Evolutionary conservation across 2,113 vertebrate species (phyloP).

Genomic region (Psephotus haematonotus): DNA sequence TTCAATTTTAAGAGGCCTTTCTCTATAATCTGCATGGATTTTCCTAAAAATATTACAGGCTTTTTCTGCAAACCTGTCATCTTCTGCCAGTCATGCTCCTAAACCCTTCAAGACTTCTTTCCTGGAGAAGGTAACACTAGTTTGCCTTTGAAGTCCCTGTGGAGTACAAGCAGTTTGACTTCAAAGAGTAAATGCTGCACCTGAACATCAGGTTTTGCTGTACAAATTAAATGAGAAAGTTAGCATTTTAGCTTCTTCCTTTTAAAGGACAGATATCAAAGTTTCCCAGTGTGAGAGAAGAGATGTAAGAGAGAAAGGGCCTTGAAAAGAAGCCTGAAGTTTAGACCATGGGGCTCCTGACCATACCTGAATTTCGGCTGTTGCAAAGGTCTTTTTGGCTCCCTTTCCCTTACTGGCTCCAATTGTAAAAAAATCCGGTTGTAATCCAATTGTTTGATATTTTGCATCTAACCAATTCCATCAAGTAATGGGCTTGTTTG

Average conservation of each 20-base stretch:
- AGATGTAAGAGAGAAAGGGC: background rate
- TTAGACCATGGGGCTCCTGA: background rate
- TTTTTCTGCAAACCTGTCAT: conserved; percentile 47
- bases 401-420: background rate
- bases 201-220: background rate
- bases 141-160: conserved; percentile 33
- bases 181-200: conserved; percentile 31
- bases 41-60: conserved; percentile 15
- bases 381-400: background rate
- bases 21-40: conserved; percentile 9
- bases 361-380: background rate
- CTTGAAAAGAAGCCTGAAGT: background rate
- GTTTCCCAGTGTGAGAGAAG: background rate
- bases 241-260: background rate
- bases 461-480: background rate
- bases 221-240: conserved; percentile 6
- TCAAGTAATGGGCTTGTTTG: background rate
- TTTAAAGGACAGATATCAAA: background rate
- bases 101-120: conserved; percentile 1
- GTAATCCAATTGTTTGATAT: background rate
- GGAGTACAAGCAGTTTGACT: conserved; percentile 2
- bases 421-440: background rate
- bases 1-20: background rate
- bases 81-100: conserved; percentile 13
- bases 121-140: background rate